Percentiles rank a stretch among this genome's conserved stretches.
These are phyloP conservation scores for Acyrthosiphon pisum DNA, from an alignment of 1,140 invertebrate genomes.

Conservation along the genomic window DNA sequence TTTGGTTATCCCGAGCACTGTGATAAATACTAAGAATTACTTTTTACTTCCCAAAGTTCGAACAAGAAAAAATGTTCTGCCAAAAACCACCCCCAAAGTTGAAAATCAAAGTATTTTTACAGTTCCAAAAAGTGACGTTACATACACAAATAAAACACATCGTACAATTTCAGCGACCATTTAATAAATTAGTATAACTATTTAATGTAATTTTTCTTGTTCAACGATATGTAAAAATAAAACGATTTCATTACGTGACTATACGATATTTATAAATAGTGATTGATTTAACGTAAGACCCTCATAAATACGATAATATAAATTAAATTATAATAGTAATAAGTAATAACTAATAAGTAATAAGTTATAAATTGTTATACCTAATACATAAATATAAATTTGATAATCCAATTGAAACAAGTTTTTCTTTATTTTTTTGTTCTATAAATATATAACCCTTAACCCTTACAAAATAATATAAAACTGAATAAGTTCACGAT, in stretches of 20 bases:
- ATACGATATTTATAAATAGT: background rate
- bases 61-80: no score
- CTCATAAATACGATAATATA: background rate
- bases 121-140: no score
- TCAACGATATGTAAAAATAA: background rate
- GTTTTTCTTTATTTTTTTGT: background rate
- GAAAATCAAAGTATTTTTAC: background rate
- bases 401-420: background rate
- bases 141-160: no score
- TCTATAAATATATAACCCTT: background rate
- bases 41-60: no score
- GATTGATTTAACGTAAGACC: no score
- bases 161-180: no score
- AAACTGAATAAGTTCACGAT: background rate
- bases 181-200: background rate
- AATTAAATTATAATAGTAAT: background rate
- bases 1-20: no score
- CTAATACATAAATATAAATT: background rate
- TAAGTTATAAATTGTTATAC: background rate
- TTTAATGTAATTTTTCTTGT: background rate
- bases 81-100: background rate
- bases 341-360: background rate
- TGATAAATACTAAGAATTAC: no score
- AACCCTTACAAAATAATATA: background rate
- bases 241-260: background rate